These are phyloP conservation scores for Fulica atra DNA, from an alignment of 2,113 vertebrate species.

Conservation along the genomic window DNA sequence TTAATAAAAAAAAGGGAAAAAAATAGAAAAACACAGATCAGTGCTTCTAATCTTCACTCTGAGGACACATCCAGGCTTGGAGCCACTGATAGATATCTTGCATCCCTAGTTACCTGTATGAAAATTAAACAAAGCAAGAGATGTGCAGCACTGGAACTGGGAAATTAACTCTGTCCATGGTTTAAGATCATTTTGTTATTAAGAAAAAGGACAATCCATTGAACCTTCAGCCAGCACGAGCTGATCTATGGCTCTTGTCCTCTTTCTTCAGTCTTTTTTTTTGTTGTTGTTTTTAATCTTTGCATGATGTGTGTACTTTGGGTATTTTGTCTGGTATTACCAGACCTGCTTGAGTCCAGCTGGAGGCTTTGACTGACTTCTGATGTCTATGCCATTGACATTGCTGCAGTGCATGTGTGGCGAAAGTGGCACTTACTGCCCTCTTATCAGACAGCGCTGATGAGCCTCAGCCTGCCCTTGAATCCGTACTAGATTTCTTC, in stretches of 20 bases:
- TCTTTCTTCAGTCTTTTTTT: not conserved
- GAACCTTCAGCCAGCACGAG: not conserved
- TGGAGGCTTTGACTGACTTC: not conserved
- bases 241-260: not conserved
- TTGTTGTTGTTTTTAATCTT: not conserved
- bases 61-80: constrained; percentile 24
- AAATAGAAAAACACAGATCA: not conserved
- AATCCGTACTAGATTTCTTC: not conserved
- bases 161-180: not conserved
- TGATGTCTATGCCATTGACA: not conserved
- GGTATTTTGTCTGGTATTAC: not conserved
- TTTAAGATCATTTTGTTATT: not conserved
- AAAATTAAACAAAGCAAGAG: constrained; percentile 42
- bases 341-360: not conserved
- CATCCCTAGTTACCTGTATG: not conserved
- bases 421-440: not conserved
- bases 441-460: not conserved
- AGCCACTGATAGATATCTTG: constrained; percentile 5
- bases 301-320: not conserved
- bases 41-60: constrained; percentile 37
- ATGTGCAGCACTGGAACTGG: not conserved
- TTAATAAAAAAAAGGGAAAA: not conserved
- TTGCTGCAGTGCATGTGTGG: fast-evolving
- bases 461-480: not conserved
- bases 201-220: not conserved